Base-by-base conservation (phyloP, 2,113 vertebrate species). In the Climacteris rufus region DNA sequence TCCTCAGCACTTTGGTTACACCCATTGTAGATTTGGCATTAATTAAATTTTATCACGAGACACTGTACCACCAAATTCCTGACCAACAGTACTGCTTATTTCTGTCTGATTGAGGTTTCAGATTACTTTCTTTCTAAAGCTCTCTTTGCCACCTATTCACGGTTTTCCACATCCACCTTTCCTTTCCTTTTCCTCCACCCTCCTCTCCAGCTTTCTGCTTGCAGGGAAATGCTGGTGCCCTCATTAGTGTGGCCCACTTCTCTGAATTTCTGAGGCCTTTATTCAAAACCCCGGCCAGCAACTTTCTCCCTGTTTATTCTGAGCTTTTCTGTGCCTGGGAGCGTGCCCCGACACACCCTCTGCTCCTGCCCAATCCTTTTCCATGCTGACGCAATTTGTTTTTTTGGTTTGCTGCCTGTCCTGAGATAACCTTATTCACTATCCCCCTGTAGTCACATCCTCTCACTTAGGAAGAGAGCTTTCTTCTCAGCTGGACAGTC, bases 361-460 rank as follows among this genome's bases (percentile, higher is more conserved):
- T 1, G 2, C 49, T 94, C 84, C 82, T 81, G 78, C 37, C 94
- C 95, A 95, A 89, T 96, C 96, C 68, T 66, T 93, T 84, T 45
- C 74, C 56, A 15, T 6, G 82, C 89, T 97, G 96, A 96, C 12
- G 86, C 93, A 91, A 92, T 79, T 35, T 93, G 92, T 65, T 96
- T 97, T 87, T 95, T 92, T 68, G 28, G 59, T 81, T 90, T 56
- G 71, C 76, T 90, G 92, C 78, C 72, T 95, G 97, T 96, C 96
- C 97, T 21, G 8, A 77, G 65, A 53, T 96, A 91, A 97, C 97
- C 97, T 80, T 10, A 2, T 72, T 82, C 54, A 0, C 65, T n/a
- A 49, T 70, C 81, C 88, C 54, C 5, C 6, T 24, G 17, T 0
- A 13, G 68, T 85, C 93, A 83, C 90, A 82, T 89, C 59, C 77